phyloP scores from a whole-genome alignment of 2,888 invertebrate species.

The Netelia melanura region DNA sequence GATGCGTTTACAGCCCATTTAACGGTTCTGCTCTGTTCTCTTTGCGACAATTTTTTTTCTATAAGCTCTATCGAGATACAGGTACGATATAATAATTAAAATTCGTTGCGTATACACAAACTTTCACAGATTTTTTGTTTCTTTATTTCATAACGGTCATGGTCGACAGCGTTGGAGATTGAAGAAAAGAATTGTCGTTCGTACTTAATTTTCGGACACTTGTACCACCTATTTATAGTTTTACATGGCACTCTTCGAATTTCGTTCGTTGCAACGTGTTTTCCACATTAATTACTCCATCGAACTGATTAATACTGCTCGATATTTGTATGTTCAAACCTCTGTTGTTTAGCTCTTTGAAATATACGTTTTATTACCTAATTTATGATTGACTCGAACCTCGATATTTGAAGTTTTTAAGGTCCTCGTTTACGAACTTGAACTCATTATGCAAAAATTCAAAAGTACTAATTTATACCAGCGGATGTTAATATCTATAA shows the following conservation, averaged over 20 bases:
- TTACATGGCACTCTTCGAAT: constrained; percentile 11
- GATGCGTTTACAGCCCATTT: constrained; percentile 28
- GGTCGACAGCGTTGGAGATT: neutral
- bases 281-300: neutral
- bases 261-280: neutral
- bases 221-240: neutral
- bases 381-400: too few relatives aligned
- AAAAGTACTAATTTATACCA: too few relatives aligned
- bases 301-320: neutral
- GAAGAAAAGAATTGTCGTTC: neutral
- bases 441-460: too few relatives aligned
- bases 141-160: neutral
- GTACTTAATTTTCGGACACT: too few relatives aligned
- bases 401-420: too few relatives aligned
- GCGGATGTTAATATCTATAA: too few relatives aligned
- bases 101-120: constrained; percentile 42
- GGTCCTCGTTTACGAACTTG: too few relatives aligned
- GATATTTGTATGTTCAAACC: neutral
- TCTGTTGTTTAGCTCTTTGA: too few relatives aligned
- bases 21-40: too few relatives aligned
- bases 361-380: too few relatives aligned
- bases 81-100: constrained; percentile 18
- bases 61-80: constrained; percentile 52
- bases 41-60: neutral
- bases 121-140: neutral